Conservation (phyloP, 2,113 vertebrate species). For the Ciconia maguari region DNA sequence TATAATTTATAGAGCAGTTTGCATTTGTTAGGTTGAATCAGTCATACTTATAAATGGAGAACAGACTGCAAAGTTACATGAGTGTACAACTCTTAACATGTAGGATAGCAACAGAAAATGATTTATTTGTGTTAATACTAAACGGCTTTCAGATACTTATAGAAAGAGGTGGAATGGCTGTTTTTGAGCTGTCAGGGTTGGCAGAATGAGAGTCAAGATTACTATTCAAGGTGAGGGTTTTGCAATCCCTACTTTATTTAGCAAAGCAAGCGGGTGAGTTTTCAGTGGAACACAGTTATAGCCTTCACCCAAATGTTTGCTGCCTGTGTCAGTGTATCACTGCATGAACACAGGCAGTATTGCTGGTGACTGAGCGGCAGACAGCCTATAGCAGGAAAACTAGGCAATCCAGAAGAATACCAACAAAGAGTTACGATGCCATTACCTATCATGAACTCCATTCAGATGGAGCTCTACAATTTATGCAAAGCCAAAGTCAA, state of each 20-base stretch:
- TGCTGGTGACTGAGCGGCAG: not conserved
- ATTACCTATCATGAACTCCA: not conserved
- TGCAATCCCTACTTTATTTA: not conserved
- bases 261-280: not conserved
- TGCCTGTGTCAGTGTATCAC: not conserved
- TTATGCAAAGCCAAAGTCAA: slow-evolving; percentile 6
- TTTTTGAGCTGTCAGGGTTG: not conserved
- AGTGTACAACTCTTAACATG: not conserved
- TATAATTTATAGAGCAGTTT: slow-evolving; percentile 27
- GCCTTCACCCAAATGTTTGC: not conserved
- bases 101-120: not conserved
- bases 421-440: not conserved
- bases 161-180: not conserved
- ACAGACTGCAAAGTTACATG: not conserved
- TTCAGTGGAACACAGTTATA: not conserved
- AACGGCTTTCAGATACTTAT: not conserved
- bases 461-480: not conserved
- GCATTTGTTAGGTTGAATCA: slow-evolving; percentile 1
- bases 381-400: not conserved
- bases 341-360: not conserved
- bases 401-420: not conserved
- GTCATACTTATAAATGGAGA: not conserved
- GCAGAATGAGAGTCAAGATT: not conserved
- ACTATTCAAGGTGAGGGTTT: not conserved
- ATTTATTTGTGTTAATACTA: not conserved